Evolutionary conservation across 2,113 vertebrate genomes (phyloP), one percentile per base, ranked within the genome.

Genomic region (Candoia aspera): DNA sequence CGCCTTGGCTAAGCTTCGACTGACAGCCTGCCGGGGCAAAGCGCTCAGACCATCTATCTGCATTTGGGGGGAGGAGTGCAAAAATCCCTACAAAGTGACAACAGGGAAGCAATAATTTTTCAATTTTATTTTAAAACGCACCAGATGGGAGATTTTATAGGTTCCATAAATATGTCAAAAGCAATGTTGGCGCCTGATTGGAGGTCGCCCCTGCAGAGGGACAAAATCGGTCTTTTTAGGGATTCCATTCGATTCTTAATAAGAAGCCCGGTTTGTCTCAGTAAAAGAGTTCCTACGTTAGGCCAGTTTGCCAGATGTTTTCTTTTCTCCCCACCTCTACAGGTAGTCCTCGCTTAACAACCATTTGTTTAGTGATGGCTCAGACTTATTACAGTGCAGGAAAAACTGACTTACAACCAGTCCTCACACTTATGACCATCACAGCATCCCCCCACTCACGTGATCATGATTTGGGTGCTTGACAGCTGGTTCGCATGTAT

Each of bases 61-160:
- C 96, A 97, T 95, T 96, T 24, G 0, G 95, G 97, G 96, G 97
- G 96, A 46, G 33, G 87, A 29, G 37, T 49, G 86, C 24, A 85
- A 15, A 42, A 3, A 33, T 17, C 95, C 96, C 90, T 79, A 96
- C 97, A 97, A 94, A 96, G 96, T 79, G 83, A 96, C 95, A 96
- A 96, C 92, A 94, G 96, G 93, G 97, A 97, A 97, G 96, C 96
- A 97, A 98, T 98, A 97, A 97, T 97, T 97, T 97, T 97, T 97
- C 97, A 96, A 98, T 98, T 98, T 97, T 97, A 97, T 97, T 98
- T 97, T 97, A 97, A 98, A 98, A 98, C 97, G 97, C 96, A 97
- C 97, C 97, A 98, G 97, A 97, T 97, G 97, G 97, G 96, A 98
- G 97, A 97, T 97, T 98, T 98, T 97, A 98, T 96, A 97, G 97